Base-by-base conservation (phyloP, 1,140 invertebrate genomes). In the Latrodectus geometricus region DNA sequence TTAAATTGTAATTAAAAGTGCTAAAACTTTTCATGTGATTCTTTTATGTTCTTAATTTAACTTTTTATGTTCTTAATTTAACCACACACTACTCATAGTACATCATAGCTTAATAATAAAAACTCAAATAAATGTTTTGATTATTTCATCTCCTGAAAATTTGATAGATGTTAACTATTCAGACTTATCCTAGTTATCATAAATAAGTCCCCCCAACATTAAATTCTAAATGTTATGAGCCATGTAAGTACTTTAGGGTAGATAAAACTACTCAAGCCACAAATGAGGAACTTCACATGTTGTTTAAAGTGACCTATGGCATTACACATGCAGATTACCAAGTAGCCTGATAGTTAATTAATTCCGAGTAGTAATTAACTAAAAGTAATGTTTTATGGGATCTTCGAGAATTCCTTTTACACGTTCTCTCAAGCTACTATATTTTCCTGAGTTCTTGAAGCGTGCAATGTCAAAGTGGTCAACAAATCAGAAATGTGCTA, bases 381-480 rank as follows among this genome's bases (percentile, higher is more conserved):
- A 54, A 35, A 35, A 9, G 69, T 74, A 82, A 82, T 69, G 52
- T 84, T 84, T 84, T 84, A 84, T 84, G 66, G 72, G 21, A 50
- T 21, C 17, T 21, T 17, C 21, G 52, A 76, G 73, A 84, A 84
- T 84, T 84, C 73, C 81, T 75, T 84, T 84, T 75, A 84, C 75
- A 23, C 54, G 73, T 35, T 76, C 69, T 48, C 69, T 14, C 52
- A 66, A 48, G 77, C 23, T 66, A 49, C 75, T 72, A 65, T 76
- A 84, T 84, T 84, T 84, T 84, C 75, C 72, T 76, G 73, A 82
- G 54, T 74, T 82, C 70, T 74, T 82, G 69, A 49, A 82, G 80
- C 81, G 81, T 76, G 52, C 56, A 66, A 56, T 20, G 66, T 70
- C 75, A 84, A 75, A 84, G 73, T 84, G 50, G 73, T 35, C 23